These are phyloP conservation scores for Sebastes goodei DNA, from an alignment of 2,797 vertebrate species.

Conservation along the genomic window DNA sequence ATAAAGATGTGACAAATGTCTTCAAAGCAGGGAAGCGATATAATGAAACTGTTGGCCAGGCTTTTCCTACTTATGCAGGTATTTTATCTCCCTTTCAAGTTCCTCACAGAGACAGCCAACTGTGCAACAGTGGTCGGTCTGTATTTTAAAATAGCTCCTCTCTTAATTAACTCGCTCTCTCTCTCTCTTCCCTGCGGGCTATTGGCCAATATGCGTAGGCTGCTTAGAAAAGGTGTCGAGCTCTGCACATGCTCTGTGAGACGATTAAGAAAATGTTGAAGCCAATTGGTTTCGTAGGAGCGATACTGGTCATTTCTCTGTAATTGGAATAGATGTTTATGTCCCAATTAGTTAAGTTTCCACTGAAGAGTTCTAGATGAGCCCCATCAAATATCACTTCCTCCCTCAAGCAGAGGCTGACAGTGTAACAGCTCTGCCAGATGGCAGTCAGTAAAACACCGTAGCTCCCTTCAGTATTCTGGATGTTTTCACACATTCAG, in stretches of 20 bases:
- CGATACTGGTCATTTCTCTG: neutral
- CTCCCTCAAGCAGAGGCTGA: neutral
- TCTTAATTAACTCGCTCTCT: constrained; percentile 60
- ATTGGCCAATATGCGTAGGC: constrained; percentile 42
- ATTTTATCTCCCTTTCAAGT: constrained; percentile 16
- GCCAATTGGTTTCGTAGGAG: neutral
- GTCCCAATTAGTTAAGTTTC: neutral
- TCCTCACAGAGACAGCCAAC: constrained; percentile 20
- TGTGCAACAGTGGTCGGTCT: constrained; percentile 45
- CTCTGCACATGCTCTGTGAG: constrained; percentile 39
- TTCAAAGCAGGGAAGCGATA: neutral
- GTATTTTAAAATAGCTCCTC: constrained; percentile 60
- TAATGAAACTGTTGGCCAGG: neutral
- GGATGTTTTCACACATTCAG: neutral
- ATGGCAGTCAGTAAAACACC: neutral
- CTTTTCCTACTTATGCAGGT: neutral
- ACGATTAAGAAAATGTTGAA: constrained; percentile 17
- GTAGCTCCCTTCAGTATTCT: neutral
- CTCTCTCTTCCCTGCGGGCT: constrained; percentile 37
- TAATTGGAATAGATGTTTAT: constrained; percentile 10
- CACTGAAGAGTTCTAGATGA: neutral
- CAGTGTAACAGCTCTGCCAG: neutral
- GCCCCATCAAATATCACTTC: neutral
- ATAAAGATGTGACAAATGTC: neutral
- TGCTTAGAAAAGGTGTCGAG: constrained; percentile 34